These are phyloP conservation scores for Phrynosoma blainvillii DNA, from an alignment of 2,113 vertebrate species.

Conservation along the genomic window DNA sequence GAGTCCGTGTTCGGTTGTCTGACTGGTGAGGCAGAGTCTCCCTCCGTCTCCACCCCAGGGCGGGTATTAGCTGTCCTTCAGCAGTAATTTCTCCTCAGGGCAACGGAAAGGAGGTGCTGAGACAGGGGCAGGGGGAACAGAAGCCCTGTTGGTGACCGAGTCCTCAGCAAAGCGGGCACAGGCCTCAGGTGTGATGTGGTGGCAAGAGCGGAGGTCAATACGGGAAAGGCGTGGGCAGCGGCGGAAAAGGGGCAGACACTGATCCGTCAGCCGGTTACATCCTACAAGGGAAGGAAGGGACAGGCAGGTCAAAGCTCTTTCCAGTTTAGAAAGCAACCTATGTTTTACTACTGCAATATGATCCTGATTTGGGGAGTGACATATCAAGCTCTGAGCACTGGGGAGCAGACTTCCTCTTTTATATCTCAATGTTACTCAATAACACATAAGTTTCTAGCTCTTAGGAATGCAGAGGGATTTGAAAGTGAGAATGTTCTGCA, in stretches of 20 bases:
- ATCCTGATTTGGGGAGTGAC: too few relatives aligned
- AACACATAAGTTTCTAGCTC: not conserved
- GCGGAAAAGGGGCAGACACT: constrained; percentile 82
- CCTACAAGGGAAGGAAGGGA: constrained; percentile 62
- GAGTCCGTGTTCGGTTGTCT: constrained; percentile 25
- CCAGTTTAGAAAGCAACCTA: not conserved
- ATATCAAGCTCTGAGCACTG: not conserved
- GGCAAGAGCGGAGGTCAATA: constrained; percentile 86
- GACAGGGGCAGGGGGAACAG: not conserved
- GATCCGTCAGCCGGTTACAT: constrained; percentile 88
- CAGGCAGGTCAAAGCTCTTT: not conserved
- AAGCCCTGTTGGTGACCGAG: constrained; percentile 56
- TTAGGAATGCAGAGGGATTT: too few relatives aligned
- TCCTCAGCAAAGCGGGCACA: constrained; percentile 77
- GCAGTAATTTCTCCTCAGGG: constrained; percentile 85
- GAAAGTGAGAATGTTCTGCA: not conserved
- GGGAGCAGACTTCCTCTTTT: too few relatives aligned
- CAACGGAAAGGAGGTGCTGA: constrained; percentile 59
- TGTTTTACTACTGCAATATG: not conserved
- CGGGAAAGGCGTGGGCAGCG: constrained; percentile 85
- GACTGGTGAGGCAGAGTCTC: constrained; percentile 21
- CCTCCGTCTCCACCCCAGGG: constrained; percentile 32
- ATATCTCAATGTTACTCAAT: too few relatives aligned
- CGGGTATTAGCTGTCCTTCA: constrained; percentile 88
- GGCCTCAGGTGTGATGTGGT: constrained; percentile 81